Conservation (phyloP, 1,140 invertebrate genomes). For the Hermatobates lingyangjiaoensis region DNA sequence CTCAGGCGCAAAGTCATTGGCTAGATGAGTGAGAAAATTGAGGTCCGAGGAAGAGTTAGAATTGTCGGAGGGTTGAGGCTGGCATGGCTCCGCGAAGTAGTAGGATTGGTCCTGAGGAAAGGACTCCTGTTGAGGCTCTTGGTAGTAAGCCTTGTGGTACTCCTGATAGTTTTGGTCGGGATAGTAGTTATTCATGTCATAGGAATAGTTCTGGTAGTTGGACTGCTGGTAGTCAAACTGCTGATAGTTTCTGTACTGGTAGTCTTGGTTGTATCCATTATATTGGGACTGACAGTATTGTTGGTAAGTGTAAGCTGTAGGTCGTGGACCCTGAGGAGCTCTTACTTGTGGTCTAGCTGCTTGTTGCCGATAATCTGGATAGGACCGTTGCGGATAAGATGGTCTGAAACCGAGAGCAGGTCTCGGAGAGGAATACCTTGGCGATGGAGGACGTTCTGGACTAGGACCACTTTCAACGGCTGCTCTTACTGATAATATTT, state of each 20-base stretch:
- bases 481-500: neutral
- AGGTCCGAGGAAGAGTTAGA: conserved; percentile 80
- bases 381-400: too few relatives aligned
- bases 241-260: conserved; percentile 15
- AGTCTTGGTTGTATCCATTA: conserved; percentile 15
- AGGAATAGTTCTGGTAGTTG: neutral
- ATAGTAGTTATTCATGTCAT: conserved; percentile 9
- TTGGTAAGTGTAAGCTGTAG: conserved; percentile 12
- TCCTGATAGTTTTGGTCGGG: conserved; percentile 7
- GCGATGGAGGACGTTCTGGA: conserved; percentile 12
- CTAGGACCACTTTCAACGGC: conserved; percentile 11
- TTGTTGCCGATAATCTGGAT: conserved; percentile 20
- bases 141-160: conserved; percentile 13
- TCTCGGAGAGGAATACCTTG: too few relatives aligned
- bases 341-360: conserved; percentile 19
- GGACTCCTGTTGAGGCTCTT: conserved; percentile 10
- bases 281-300: conserved; percentile 22
- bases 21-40: conserved; percentile 74
- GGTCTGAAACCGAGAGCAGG: too few relatives aligned
- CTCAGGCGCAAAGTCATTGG: conserved; percentile 77
- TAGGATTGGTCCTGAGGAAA: conserved; percentile 36
- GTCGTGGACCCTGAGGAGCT: conserved; percentile 19
- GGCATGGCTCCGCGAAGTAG: conserved; percentile 31
- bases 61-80: conserved; percentile 36
- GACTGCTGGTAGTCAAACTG: neutral